Evolutionary conservation across 2,797 vertebrate species (phyloP), one percentile per base, ranked within the genome.

Genomic region (Glyptemys insculpta): DNA sequence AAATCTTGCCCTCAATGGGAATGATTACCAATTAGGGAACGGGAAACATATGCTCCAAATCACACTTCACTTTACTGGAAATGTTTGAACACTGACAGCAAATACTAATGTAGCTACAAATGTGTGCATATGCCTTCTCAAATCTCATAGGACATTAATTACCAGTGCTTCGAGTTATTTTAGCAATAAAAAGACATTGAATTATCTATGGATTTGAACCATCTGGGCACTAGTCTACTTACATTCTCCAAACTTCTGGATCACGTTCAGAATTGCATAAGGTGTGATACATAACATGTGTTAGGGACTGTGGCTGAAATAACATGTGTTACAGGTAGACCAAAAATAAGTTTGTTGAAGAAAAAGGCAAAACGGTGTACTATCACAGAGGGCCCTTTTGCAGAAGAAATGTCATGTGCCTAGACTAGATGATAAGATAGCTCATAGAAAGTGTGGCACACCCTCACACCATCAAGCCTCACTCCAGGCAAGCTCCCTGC

Each of bases 31-130:
- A 87, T 95, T 94, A 93, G 91, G 91, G 81, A 96, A 88, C 72
- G 89, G 90, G 86, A 96, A 97, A 92, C 97, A 98, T 98, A 97
- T 97, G 96, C 92, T 96, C 86, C 83, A 97, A 97, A 98, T 97
- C 94, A 92, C 92, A 96, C 95, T 95, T 95, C 91, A 96, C 93
- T 97, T 96, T 96, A 96, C 90, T 95, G 88, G 93, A 97, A 97
- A 91, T 92, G 87, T 97, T 97, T 97, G 91, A 98, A 97, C 88
- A 87, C 81, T 96, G 96, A 97, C 95, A 97, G 94, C 83, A 98
- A 97, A 98, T 93, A 97, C 1, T 52, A 94, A 91, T 95, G 87
- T 93, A 92, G 95, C 92, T 96, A 96, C 88, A 97, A 98, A 97
- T 95, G 85, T 97, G 93, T 96, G 87, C 96, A 95, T 93, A 96